These are phyloP conservation scores for Ceratina australensis DNA, from an alignment of 1,140 invertebrate species.

Conservation along the genomic window DNA sequence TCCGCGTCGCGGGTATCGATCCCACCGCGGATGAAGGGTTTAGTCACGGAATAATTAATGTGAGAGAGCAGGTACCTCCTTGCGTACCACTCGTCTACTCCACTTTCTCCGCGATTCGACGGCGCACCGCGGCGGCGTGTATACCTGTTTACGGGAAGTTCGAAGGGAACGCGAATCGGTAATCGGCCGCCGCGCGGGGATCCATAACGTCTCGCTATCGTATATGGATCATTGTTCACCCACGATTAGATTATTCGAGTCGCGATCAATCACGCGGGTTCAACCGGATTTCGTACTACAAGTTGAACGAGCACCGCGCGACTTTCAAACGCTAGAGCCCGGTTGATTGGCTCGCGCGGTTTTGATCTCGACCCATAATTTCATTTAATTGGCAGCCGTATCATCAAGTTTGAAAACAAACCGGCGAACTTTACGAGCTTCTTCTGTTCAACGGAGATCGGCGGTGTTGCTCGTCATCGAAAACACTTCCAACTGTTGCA, in stretches of 20 bases:
- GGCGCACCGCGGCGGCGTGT: conserved; percentile 7
- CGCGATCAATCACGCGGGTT: not conserved
- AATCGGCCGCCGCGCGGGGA: conserved; percentile 26
- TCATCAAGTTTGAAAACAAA: no score
- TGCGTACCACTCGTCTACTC: conserved; percentile 59
- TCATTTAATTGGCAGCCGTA: no score
- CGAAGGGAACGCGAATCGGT: conserved; percentile 49
- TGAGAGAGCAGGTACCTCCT: conserved; percentile 67
- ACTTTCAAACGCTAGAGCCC: not conserved
- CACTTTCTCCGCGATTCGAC: conserved; percentile 62
- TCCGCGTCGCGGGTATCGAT: conserved; percentile 63
- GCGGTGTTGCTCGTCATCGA: not conserved
- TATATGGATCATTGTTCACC: conserved; percentile 26
- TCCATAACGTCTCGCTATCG: conserved; percentile 21
- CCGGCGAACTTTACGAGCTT: no score
- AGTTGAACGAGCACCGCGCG: not conserved
- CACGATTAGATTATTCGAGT: not conserved
- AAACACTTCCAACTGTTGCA: conserved; percentile 10
- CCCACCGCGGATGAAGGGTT: conserved; percentile 63
- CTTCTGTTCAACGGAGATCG: not conserved
- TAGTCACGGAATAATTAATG: conserved; percentile 66
- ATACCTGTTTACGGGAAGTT: conserved; percentile 60
- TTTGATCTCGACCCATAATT: no score
- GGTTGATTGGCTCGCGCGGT: not conserved
- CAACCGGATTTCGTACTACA: not conserved